Evolutionary conservation across 2,113 vertebrate species (phyloP).

Genomic region (Phrynocephalus versicolor): DNA sequence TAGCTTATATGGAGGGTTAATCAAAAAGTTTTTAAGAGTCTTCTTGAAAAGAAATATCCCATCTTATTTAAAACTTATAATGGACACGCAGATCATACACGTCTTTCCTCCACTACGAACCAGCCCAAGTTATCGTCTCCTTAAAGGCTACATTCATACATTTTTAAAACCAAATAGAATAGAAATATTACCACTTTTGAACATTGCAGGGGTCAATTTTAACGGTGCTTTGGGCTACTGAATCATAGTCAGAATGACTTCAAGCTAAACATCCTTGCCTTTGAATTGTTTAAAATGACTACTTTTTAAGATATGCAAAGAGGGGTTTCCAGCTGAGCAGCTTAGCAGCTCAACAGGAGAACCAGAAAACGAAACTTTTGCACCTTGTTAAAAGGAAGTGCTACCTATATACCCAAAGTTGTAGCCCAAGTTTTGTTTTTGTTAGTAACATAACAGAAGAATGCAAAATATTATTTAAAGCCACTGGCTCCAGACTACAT

Average conservation of each 20-base stretch:
- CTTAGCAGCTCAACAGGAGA: slow-evolving; percentile 21
- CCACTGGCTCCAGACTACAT: background rate
- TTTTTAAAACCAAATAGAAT: slow-evolving; percentile 67
- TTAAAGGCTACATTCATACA: slow-evolving; percentile 49
- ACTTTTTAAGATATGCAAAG: slow-evolving; percentile 56
- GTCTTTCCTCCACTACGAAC: slow-evolving; percentile 38
- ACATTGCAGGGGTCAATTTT: slow-evolving; percentile 66
- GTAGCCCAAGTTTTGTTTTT: slow-evolving; percentile 15
- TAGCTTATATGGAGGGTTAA: slow-evolving; percentile 40
- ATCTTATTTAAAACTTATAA: slow-evolving; percentile 28
- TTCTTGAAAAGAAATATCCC: slow-evolving; percentile 25
- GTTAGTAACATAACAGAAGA: slow-evolving; percentile 11
- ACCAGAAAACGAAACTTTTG: slow-evolving; percentile 31
- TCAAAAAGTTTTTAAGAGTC: slow-evolving; percentile 32
- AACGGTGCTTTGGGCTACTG: slow-evolving; percentile 39
- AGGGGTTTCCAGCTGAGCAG: slow-evolving; percentile 54
- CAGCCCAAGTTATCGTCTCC: slow-evolving; percentile 46
- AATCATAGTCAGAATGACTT: slow-evolving; percentile 50
- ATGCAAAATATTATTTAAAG: background rate
- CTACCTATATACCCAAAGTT: slow-evolving; percentile 1
- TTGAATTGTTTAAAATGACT: slow-evolving; percentile 62
- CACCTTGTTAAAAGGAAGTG: slow-evolving; percentile 30
- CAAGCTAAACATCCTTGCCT: slow-evolving; percentile 58
- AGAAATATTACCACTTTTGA: slow-evolving; percentile 58
- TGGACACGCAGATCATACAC: slow-evolving; percentile 14